Evolutionary conservation across 2,113 vertebrate species (phyloP), one percentile per base, ranked within the genome.

Genomic region (Centropus bengalensis): DNA sequence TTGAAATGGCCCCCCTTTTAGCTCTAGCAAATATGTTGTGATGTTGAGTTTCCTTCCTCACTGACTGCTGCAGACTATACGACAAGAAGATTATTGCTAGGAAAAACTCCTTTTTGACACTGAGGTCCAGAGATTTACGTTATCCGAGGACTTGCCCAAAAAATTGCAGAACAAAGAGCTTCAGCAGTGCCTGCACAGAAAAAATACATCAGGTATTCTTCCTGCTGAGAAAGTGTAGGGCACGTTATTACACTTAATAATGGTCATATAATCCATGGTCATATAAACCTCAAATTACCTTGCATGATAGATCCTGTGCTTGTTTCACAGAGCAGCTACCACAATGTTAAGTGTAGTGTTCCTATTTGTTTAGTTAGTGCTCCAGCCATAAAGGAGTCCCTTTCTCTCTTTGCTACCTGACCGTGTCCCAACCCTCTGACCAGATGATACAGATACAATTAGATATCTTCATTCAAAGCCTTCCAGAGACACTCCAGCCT

Each of bases 1-100:
- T 85, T 91, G 70, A 94, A 87, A 88, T 10, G 36, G 14, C 20
- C 94, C 92, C 91, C 93, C 87, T 74, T 62, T 95, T 87, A 87
- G 49, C 74, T 91, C 21, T 62, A 49, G 58, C 4, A 7, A 89
- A 79, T 40, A 3, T 33, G 36, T 9, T 0, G 1, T 44, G 64
- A 71, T 55, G 56, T 44, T 12, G 5, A 74, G 63, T 62, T 92
- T 95, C 88, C 80, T 86, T 83, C 58, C 86, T 33, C 2, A 2
- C 12, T 42, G 28, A 30, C 56, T 44, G 28, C 68, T 71, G 56
- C 42, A 83, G 52, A 67, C 47, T 36, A 24, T 7, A 19, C 26
- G 84, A 26, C 1, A 3, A 56, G 59, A 84, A 86, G 15, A 21
- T 73, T 19, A 44, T 38, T 47, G 20, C 23, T 59, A 51, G 26